These are phyloP conservation scores for Percopsis transmontana DNA, from an alignment of 2,113 vertebrate species.

Conservation along the genomic window DNA sequence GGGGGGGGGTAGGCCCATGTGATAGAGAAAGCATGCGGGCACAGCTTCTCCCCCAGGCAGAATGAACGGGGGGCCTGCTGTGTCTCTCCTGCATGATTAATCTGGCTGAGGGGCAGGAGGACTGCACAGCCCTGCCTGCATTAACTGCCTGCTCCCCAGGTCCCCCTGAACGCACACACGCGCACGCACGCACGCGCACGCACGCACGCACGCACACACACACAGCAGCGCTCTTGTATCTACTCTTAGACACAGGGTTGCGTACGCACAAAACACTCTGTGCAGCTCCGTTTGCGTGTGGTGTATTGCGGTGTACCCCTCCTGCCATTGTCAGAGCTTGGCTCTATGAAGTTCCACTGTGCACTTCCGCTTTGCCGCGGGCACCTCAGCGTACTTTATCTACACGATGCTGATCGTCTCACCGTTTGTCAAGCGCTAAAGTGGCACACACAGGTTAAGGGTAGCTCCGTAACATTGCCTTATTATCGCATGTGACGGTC, in stretches of 20 bases:
- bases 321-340: too few relatives aligned
- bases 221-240: constrained; percentile 20
- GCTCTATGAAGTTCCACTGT: constrained; percentile 34
- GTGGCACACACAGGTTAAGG: constrained; percentile 8
- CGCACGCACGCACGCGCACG: not conserved
- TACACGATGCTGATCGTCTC: constrained; percentile 49
- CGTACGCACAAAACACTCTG: constrained; percentile 12
- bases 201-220: constrained; percentile 14
- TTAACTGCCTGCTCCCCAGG: constrained; percentile 80
- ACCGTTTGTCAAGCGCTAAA: constrained; percentile 36
- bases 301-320: not conserved
- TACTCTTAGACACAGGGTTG: constrained; percentile 26
- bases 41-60: constrained; percentile 86
- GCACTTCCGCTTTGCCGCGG: constrained; percentile 47
- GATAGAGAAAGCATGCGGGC: constrained; percentile 88
- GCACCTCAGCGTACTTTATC: constrained; percentile 14
- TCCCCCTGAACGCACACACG: constrained; percentile 41
- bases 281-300: not conserved
- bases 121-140: constrained; percentile 83
- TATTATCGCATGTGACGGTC: constrained; percentile 45
- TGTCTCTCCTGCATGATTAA: constrained; percentile 97
- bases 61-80: constrained; percentile 90
- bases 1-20: constrained; percentile 80
- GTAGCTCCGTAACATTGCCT: constrained; percentile 33
- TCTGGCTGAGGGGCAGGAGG: constrained; percentile 94